These are phyloP conservation scores for Lagodon rhomboides DNA, from an alignment of 2,797 vertebrate genomes.

Conservation along the genomic window DNA sequence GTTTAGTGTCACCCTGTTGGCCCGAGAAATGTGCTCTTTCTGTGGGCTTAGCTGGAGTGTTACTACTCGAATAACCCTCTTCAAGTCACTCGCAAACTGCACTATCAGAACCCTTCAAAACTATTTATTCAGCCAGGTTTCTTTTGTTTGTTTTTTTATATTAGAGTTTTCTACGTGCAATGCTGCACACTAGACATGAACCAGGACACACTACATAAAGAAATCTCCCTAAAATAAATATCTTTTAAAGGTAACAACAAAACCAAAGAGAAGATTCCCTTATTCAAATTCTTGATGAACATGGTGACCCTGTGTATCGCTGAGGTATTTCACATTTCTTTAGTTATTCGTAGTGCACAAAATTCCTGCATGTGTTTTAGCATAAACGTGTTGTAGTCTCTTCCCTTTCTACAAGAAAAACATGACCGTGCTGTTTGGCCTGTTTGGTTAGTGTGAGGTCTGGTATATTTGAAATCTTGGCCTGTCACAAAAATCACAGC, in stretches of 20 bases:
- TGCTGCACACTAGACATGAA: not conserved
- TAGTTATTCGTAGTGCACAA: not conserved
- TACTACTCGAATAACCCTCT: slow-evolving; percentile 9
- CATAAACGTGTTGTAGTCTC: not conserved
- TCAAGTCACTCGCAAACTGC: not conserved
- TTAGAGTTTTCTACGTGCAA: not conserved
- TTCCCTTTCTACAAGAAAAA: not conserved
- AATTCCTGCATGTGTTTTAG: not conserved
- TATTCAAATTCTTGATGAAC: not conserved
- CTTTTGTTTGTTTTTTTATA: not conserved
- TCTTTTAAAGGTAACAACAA: not conserved
- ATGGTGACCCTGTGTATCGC: slow-evolving; percentile 1
- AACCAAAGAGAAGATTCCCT: slow-evolving; percentile 8
- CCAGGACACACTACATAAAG: not conserved
- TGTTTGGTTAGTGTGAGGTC: not conserved
- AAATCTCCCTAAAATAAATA: slow-evolving; percentile 34
- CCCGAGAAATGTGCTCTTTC: not conserved
- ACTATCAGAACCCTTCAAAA: not conserved
- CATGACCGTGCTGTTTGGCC: not conserved
- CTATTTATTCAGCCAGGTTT: not conserved
- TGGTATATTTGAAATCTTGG: not conserved
- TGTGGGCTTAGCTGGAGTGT: not conserved
- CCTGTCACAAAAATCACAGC: not conserved
- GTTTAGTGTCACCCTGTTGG: not conserved
- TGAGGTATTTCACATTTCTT: slow-evolving; percentile 48